Conservation (phyloP, 1,140 invertebrate genomes). For the Eupristina koningsbergeri region DNA sequence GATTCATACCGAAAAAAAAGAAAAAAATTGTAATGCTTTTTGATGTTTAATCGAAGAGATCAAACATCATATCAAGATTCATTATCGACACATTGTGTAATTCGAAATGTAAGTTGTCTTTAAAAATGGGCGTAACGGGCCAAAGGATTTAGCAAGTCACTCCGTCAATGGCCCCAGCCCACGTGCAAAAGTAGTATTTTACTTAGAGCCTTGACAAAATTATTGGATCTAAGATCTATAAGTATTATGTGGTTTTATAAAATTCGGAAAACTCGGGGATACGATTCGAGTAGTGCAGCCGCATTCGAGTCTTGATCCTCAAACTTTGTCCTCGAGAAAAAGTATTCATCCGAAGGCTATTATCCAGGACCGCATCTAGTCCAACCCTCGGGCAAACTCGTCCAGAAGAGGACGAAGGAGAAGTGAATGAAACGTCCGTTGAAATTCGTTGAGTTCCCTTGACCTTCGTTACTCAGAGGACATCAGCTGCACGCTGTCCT, state of each 20-base stretch:
- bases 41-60: background rate
- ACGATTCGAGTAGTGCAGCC: background rate
- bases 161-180: too few species aligned
- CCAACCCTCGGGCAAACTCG: background rate
- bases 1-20: too few species aligned
- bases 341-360: background rate
- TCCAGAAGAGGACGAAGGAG: background rate
- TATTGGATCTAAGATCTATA: background rate
- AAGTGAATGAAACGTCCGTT: background rate
- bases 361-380: background rate
- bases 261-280: background rate
- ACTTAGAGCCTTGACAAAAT: background rate
- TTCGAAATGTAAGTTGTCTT: too few species aligned
- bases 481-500: slow-evolving; percentile 74
- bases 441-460: too few species aligned
- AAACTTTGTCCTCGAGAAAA: too few species aligned
- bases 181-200: background rate
- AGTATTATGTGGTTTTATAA: background rate
- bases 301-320: background rate
- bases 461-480: slow-evolving; percentile 63
- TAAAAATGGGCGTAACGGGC: background rate
- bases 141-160: background rate
- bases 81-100: too few species aligned
- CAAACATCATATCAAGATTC: too few species aligned
- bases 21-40: background rate